Evolutionary conservation across 2,113 vertebrate genomes (phyloP).

Genomic region (Psilopsiagon aymara): DNA sequence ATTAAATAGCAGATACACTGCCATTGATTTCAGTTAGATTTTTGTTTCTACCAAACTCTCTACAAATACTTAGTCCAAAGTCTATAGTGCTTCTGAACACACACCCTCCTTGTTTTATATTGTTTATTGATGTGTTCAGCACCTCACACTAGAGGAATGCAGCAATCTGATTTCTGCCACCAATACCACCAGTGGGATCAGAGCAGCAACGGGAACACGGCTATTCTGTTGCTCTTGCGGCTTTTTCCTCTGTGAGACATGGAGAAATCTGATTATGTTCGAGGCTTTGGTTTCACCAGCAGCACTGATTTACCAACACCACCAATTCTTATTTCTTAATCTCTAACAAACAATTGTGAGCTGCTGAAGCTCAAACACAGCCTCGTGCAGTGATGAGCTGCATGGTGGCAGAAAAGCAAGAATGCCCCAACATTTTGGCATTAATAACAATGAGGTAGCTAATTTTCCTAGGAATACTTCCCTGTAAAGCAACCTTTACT

Average conservation of each 20-base stretch:
- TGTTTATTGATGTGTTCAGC: neutral
- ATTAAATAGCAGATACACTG: neutral
- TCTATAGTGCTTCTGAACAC: neutral
- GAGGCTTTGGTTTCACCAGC: constrained; percentile 18
- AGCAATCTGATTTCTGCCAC: neutral
- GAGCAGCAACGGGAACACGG: neutral
- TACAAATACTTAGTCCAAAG: constrained; percentile 4
- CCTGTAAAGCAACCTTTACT: neutral
- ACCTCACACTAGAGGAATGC: neutral
- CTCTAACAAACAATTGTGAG: neutral
- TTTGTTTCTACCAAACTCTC: neutral
- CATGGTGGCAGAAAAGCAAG: neutral
- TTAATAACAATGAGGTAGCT: neutral
- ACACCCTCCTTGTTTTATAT: neutral
- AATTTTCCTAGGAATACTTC: neutral
- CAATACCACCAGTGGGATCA: neutral
- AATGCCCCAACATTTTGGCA: neutral
- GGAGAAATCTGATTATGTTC: neutral
- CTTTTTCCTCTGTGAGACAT: neutral
- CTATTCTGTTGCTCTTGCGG: neutral
- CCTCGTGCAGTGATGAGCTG: neutral
- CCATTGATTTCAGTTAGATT: constrained; percentile 47
- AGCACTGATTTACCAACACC: neutral
- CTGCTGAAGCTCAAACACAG: neutral
- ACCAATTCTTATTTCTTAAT: constrained; percentile 27